These are phyloP conservation scores for Hydriomena furcata DNA, from an alignment of 2,888 invertebrate species.

Conservation along the genomic window DNA sequence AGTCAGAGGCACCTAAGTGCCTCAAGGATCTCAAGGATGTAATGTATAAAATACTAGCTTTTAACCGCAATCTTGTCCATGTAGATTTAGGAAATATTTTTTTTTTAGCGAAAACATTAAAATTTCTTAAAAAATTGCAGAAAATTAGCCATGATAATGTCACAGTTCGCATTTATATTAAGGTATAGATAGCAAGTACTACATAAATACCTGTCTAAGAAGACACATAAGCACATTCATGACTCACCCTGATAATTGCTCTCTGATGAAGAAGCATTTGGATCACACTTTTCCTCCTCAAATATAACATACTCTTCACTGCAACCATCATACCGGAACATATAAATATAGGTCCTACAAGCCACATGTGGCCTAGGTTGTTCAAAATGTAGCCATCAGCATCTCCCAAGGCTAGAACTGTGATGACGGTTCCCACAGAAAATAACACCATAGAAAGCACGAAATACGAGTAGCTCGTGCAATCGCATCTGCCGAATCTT, in stretches of 20 bases:
- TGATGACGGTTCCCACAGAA: constrained; percentile 85
- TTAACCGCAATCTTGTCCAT: no score
- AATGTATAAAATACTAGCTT: no score
- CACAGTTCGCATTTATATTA: no score
- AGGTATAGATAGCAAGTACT: no score
- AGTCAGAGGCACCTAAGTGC: no score
- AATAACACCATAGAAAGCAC: constrained; percentile 85
- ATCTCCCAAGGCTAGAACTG: constrained; percentile 85
- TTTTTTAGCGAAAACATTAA: no score
- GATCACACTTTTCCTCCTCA: constrained; percentile 86
- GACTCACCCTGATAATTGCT: constrained; percentile 84
- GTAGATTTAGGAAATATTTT: no score
- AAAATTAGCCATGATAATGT: no score
- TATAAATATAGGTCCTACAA: constrained; percentile 86
- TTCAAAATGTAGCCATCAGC: constrained; percentile 84
- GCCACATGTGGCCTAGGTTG: constrained; percentile 87
- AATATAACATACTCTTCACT: constrained; percentile 86
- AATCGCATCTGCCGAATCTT: constrained; percentile 86
- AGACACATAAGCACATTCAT: constrained; percentile 8
- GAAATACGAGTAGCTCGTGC: constrained; percentile 86
- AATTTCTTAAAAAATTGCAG: no score
- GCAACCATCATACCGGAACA: constrained; percentile 88
- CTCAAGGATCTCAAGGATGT: no score
- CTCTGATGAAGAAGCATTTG: constrained; percentile 86
- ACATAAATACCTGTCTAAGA: constrained; percentile 4